Conservation (phyloP, 2,797 vertebrate species). For the Betta splendens region DNA sequence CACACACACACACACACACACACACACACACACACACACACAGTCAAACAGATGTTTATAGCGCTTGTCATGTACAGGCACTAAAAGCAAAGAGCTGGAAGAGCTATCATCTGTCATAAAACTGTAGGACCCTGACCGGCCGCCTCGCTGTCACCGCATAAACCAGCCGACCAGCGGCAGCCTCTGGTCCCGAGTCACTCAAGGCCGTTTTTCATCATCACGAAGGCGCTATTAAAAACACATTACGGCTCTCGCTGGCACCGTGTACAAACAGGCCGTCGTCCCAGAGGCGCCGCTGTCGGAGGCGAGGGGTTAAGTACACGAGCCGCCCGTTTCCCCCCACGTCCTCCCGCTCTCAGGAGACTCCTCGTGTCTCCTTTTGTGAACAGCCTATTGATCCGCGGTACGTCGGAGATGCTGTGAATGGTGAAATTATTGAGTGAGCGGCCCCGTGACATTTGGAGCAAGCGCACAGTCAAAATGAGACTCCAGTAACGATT, state of each 20-base stretch:
- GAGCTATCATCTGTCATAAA: slow-evolving; percentile 68
- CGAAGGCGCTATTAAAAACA: slow-evolving; percentile 81
- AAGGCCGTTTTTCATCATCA: slow-evolving; percentile 79
- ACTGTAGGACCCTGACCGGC: slow-evolving; percentile 64
- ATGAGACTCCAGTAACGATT: background rate
- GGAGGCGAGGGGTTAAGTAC: slow-evolving; percentile 70
- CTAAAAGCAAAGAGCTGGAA: slow-evolving; percentile 60
- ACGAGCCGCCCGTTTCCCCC: slow-evolving; percentile 53
- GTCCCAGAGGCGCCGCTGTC: slow-evolving; percentile 62
- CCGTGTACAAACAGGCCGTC: slow-evolving; percentile 57
- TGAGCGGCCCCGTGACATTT: slow-evolving; percentile 36
- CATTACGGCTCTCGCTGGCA: slow-evolving; percentile 72
- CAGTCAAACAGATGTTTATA: slow-evolving; percentile 58
- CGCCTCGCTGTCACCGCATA: slow-evolving; percentile 64
- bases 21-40: slow-evolving; percentile 40
- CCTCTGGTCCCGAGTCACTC: slow-evolving; percentile 61
- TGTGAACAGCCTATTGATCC: slow-evolving; percentile 44
- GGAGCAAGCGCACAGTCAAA: slow-evolving; percentile 8
- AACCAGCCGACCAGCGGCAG: slow-evolving; percentile 59
- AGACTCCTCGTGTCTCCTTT: slow-evolving; percentile 18
- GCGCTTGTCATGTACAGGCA: slow-evolving; percentile 31
- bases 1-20: slow-evolving; percentile 44
- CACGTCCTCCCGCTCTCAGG: slow-evolving; percentile 24
- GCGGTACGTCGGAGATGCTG: slow-evolving; percentile 33
- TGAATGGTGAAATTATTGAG: slow-evolving; percentile 46